Conservation (phyloP, 2,113 vertebrate genomes). For the Xerus inauris region DNA sequence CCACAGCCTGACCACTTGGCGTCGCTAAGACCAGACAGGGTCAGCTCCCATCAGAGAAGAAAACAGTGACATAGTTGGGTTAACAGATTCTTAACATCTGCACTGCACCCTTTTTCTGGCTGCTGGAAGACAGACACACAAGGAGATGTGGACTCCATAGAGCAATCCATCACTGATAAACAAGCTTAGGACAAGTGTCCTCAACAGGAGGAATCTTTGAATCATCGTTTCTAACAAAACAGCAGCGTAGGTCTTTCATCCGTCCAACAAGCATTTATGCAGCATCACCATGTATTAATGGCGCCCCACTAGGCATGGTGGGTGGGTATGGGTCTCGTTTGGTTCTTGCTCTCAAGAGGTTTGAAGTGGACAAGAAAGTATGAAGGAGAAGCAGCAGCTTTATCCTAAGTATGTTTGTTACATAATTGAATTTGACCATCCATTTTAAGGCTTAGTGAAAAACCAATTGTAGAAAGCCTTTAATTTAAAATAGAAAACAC, state of each 20-base stretch:
- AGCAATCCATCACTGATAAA: background rate
- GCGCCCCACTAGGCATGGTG: too few relatives aligned
- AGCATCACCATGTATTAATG: background rate
- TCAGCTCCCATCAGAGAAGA: background rate
- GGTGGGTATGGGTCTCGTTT: background rate
- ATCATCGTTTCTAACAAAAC: background rate
- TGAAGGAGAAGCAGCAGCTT: background rate
- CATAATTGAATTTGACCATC: slow-evolving; percentile 59
- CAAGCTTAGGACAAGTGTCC: background rate
- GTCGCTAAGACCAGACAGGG: background rate
- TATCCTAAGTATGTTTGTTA: slow-evolving; percentile 1
- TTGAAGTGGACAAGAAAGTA: background rate
- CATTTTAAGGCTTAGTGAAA: slow-evolving; percentile 63
- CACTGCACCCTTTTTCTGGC: background rate
- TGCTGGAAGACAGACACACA: background rate
- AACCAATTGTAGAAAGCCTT: slow-evolving; percentile 69
- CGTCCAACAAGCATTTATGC: background rate
- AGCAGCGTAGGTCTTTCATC: background rate
- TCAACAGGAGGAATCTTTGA: background rate
- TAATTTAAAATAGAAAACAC: slow-evolving; percentile 73
- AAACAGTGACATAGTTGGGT: background rate
- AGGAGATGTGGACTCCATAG: background rate
- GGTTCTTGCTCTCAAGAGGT: background rate
- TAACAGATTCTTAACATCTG: background rate
- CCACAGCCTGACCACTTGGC: too few relatives aligned